These are phyloP conservation scores for Tetragonisca angustula DNA, from an alignment of 2,888 invertebrate species.

Conservation along the genomic window DNA sequence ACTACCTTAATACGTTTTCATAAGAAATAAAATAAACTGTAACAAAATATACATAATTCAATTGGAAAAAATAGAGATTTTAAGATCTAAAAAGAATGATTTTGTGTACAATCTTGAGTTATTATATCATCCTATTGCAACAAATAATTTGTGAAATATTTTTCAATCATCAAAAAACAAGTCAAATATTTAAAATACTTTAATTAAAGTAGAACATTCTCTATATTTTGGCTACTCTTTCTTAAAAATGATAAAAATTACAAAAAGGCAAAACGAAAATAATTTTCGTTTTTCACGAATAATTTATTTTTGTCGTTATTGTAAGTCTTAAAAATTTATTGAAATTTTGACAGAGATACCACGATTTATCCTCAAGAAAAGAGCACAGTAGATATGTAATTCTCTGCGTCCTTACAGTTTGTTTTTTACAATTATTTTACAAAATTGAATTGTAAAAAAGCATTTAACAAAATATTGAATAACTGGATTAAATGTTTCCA, in stretches of 20 bases:
- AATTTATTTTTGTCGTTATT: neutral
- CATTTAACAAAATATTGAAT: neutral
- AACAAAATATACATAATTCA: neutral
- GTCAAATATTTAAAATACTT: neutral
- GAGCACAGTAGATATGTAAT: neutral
- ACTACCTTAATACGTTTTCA: neutral
- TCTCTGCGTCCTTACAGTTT: neutral
- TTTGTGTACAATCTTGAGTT: neutral
- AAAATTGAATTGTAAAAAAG: neutral
- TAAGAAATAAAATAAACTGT: neutral
- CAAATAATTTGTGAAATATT: neutral
- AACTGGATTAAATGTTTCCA: slow-evolving; percentile 50
- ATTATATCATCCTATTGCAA: neutral
- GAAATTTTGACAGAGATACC: neutral
- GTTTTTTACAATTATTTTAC: neutral
- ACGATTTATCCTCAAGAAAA: neutral
- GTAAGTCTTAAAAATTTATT: neutral
- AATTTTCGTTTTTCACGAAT: neutral
- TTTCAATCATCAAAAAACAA: neutral
- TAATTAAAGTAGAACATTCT: neutral
- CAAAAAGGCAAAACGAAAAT: neutral
- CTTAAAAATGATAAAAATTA: neutral
- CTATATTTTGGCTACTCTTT: neutral
- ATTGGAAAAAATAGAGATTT: neutral
- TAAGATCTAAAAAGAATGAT: neutral